These are phyloP conservation scores for Rhynchonycteris naso DNA, from an alignment of 2,797 vertebrate species.

Conservation along the genomic window DNA sequence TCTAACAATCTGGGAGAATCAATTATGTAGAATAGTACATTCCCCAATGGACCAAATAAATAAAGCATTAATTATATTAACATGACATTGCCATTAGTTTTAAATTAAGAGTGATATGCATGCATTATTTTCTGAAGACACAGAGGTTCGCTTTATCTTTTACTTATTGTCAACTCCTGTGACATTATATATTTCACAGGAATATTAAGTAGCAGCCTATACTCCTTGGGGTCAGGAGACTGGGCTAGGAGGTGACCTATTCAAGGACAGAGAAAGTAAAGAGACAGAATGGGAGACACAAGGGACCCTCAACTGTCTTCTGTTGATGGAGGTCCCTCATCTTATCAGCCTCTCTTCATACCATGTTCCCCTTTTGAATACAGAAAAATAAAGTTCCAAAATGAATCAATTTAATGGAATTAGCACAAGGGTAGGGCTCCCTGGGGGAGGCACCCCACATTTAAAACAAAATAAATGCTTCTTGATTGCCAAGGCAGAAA, in stretches of 20 bases:
- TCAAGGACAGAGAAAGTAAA: not conserved
- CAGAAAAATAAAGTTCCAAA: slow-evolving; percentile 20
- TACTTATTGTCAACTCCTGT: slow-evolving; percentile 50
- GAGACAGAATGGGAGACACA: not conserved
- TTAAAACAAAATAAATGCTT: slow-evolving; percentile 70
- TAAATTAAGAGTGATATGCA: slow-evolving; percentile 35
- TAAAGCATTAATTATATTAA: slow-evolving; percentile 49
- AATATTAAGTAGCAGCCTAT: not conserved
- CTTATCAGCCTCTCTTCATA: not conserved
- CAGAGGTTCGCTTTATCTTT: slow-evolving; percentile 38
- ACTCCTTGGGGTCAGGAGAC: not conserved
- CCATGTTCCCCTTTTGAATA: not conserved
- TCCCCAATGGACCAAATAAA: slow-evolving; percentile 16
- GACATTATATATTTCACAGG: slow-evolving; percentile 13
- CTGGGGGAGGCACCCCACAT: slow-evolving; percentile 46
- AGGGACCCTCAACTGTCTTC: not conserved
- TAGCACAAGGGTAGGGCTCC: slow-evolving; percentile 57
- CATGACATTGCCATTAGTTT: slow-evolving; percentile 50
- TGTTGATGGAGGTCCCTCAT: not conserved
- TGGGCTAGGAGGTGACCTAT: not conserved
- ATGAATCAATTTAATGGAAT: slow-evolving; percentile 46
- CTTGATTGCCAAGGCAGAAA: slow-evolving; percentile 63
- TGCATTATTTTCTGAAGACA: slow-evolving; percentile 57
- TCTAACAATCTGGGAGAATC: not conserved
- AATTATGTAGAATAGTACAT: slow-evolving; percentile 9